These are phyloP conservation scores for Nowickia ferox DNA, from an alignment of 2,888 invertebrate genomes.

Conservation along the genomic window DNA sequence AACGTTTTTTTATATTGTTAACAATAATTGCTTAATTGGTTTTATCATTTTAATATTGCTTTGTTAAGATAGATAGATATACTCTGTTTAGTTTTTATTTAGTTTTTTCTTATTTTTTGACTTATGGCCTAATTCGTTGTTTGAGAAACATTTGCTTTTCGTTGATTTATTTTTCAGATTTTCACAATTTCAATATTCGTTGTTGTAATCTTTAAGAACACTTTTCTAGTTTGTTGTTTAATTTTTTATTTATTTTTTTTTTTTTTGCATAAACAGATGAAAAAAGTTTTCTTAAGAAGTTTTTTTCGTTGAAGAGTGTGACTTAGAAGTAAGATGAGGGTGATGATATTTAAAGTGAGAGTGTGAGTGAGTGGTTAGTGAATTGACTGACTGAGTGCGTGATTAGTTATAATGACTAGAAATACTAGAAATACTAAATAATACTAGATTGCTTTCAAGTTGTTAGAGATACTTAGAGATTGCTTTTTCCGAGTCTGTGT, in stretches of 20 bases:
- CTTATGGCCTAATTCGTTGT: conserved; percentile 84
- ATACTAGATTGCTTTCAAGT: conserved; percentile 51
- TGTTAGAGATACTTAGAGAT: conserved; percentile 43
- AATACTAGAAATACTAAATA: conserved; percentile 44
- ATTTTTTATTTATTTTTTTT: conserved; percentile 3
- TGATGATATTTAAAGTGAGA: conserved; percentile 54
- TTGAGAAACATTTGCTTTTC: conserved; percentile 83
- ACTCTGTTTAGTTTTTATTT: not conserved
- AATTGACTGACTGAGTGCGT: conserved; percentile 23
- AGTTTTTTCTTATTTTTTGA: conserved; percentile 68
- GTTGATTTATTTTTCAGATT: conserved; percentile 77
- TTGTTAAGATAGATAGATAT: conserved; percentile 49
- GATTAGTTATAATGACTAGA: conserved; percentile 39
- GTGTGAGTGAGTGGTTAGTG: conserved; percentile 30
- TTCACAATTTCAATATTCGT: conserved; percentile 80
- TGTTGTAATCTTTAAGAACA: conserved; percentile 75
- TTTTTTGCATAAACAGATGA: not conserved
- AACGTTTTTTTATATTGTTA: conserved; percentile 16
- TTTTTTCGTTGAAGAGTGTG: conserved; percentile 51
- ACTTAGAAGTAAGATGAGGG: conserved; percentile 46
- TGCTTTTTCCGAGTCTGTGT: conserved; percentile 34
- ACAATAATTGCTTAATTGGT: conserved; percentile 57
- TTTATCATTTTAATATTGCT: conserved; percentile 54
- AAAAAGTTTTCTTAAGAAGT: conserved; percentile 50
- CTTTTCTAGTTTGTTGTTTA: conserved; percentile 32